Percentiles rank a stretch among this genome's conserved stretches.
Conservation (phyloP, 2,113 vertebrate genomes). For the Quiscalus mexicanus region DNA sequence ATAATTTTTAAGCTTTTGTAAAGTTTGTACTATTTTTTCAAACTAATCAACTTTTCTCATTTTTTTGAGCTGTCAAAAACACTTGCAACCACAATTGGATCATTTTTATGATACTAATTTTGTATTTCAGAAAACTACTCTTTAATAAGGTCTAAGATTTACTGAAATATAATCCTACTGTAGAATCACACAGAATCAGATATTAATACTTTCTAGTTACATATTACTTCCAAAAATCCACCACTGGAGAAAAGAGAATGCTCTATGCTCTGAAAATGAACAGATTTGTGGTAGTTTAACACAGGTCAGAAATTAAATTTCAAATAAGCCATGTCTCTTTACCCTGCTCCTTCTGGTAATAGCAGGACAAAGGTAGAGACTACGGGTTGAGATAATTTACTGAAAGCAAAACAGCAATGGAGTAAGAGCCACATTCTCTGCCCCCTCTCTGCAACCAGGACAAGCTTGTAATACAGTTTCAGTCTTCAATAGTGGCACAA, state of each 20-base stretch:
- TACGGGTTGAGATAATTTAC: rapidly evolving
- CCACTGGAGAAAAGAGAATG: not conserved
- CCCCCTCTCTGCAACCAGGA: not conserved
- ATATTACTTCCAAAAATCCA: not conserved
- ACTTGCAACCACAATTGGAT: not conserved
- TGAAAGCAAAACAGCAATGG: not conserved
- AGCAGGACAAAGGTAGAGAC: not conserved
- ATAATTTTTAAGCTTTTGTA: not conserved
- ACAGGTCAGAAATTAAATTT: not conserved
- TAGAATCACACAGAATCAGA: not conserved
- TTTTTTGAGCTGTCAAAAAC: not conserved
- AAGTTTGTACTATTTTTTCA: not conserved
- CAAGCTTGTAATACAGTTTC: not conserved
- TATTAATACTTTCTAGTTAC: not conserved
- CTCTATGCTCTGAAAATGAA: not conserved
- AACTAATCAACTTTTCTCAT: not conserved
- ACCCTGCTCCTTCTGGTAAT: not conserved
- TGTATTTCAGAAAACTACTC: not conserved
- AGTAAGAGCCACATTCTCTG: not conserved
- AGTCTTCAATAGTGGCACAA: not conserved
- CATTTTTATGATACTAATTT: not conserved
- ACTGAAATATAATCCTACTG: not conserved
- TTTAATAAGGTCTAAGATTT: not conserved
- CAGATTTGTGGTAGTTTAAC: not conserved
- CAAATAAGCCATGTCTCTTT: not conserved